Base-by-base conservation (phyloP, 2,113 vertebrate genomes). In the Calypte anna region DNA sequence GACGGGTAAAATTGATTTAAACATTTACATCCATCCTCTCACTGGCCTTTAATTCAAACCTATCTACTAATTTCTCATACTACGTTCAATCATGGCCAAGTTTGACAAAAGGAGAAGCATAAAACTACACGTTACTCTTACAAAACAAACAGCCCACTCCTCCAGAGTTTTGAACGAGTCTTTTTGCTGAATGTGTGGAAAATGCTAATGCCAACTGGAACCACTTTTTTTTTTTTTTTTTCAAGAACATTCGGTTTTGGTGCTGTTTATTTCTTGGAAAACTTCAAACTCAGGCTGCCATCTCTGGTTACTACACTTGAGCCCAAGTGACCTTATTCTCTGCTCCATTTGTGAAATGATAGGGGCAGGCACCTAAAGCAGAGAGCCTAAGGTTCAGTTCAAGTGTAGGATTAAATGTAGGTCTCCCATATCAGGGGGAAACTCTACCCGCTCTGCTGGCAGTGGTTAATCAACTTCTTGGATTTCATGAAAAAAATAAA, bases 381-480 rank as follows among this genome's bases (percentile, higher is more conserved):
- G 20, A 51, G 46, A 90, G 3, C 10, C 61, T 80, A 57, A 79
- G 12, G 16, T 89, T 89, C 44, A 24, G 36, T 81, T 84, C 43
- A 86, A 83, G 43, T 31, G 31, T 15, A 82, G 12, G 38, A 93
- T 86, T 88, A 91, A 81, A 76, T 19, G 19, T 58, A 90, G 64
- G 20, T 91, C 61, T 93, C 63, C 38, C 14, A 36, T 77, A 80
- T 84, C 31, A 75, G 63, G 38, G 38, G 55, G 31, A 91, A 88
- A 77, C 43, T 80, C 67, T 30, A 55, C 70, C 63, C 72, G 66
- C 68, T 88, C n/a, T 46, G 82, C 55, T 88, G 80, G 51, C 80
- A 83, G 55, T 62, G 54, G 62, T 93, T 82, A 85, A 94, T 95
- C 62, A 76, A 73, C 17, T 9, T 70, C 87, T 91, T 79, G 67